Evolutionary conservation across 23 tunicate genomes (phyloP).

Genomic region (Clavelina lepadiformis): DNA sequence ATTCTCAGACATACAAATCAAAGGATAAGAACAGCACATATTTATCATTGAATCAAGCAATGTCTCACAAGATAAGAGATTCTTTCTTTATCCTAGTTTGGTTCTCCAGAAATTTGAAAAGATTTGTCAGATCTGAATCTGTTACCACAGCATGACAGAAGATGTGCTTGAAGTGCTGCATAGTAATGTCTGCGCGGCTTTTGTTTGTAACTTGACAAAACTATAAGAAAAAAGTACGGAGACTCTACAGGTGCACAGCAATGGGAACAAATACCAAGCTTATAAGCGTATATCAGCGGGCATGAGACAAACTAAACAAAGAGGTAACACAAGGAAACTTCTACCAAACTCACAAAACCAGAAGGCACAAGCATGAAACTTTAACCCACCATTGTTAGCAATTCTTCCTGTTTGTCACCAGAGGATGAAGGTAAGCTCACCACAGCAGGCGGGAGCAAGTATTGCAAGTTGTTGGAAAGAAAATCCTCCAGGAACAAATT

Average conservation of each 20-base stretch:
- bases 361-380: background rate
- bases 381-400: slow-evolving; percentile 23
- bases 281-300: background rate
- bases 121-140: slow-evolving; percentile 9
- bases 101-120: slow-evolving; percentile 43
- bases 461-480: slow-evolving; percentile 25
- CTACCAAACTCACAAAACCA: background rate
- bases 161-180: slow-evolving; percentile 72
- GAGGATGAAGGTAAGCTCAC: background rate
- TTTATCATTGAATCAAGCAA: background rate
- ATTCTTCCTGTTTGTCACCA: slow-evolving; percentile 1
- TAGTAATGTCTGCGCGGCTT: slow-evolving; percentile 39
- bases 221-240: slow-evolving; percentile 20
- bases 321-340: background rate
- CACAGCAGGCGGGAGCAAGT: slow-evolving; percentile 30
- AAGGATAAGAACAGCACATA: background rate
- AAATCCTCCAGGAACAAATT: slow-evolving; percentile 9
- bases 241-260: background rate
- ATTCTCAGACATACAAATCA: background rate
- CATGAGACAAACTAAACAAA: slow-evolving; percentile 5
- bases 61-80: slow-evolving; percentile 56
- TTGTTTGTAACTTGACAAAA: slow-evolving; percentile 21
- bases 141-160: slow-evolving; percentile 67
- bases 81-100: slow-evolving; percentile 71
- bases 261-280: background rate